Evolutionary conservation across 2,113 vertebrate genomes (phyloP).

Genomic region (Sebastes fasciatus): DNA sequence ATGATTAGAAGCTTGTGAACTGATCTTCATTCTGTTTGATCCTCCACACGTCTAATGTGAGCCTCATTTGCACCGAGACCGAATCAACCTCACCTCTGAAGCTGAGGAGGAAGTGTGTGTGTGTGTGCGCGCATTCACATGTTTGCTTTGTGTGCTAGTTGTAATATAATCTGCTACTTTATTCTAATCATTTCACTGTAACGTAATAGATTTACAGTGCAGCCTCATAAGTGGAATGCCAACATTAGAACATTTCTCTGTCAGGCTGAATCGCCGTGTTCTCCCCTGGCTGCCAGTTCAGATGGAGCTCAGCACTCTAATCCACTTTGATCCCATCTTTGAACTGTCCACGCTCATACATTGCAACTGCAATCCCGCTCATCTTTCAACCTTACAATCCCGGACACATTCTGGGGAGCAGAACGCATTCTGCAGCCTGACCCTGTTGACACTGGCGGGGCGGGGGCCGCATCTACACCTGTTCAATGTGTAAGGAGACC

Average conservation of each 20-base stretch:
- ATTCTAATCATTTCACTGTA: neutral
- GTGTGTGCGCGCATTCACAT: neutral
- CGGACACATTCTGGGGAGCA: slow-evolving; percentile 12
- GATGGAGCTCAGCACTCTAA: slow-evolving; percentile 29
- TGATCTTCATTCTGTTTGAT: slow-evolving; percentile 50
- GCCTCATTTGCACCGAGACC: slow-evolving; percentile 29
- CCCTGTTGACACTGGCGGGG: slow-evolving; percentile 15
- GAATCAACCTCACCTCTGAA: slow-evolving; percentile 31
- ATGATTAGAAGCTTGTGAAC: slow-evolving; percentile 32
- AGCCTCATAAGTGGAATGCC: neutral
- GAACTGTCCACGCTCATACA: slow-evolving; percentile 45
- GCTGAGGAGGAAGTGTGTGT: neutral
- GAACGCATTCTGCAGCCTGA: slow-evolving; percentile 45
- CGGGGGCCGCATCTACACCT: slow-evolving; percentile 61
- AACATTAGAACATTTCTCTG: neutral
- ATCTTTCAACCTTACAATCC: slow-evolving; percentile 43
- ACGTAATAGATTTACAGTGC: neutral
- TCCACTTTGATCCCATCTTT: slow-evolving; percentile 73
- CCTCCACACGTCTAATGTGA: slow-evolving; percentile 7
- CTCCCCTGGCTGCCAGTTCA: slow-evolving; percentile 37
- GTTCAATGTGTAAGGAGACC: slow-evolving; percentile 39
- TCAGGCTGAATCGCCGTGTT: neutral
- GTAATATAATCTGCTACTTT: neutral
- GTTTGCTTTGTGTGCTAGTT: neutral
- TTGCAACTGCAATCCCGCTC: slow-evolving; percentile 22